Evolutionary conservation across 2,113 vertebrate species (phyloP).

Genomic region (Ploceus nigricollis): DNA sequence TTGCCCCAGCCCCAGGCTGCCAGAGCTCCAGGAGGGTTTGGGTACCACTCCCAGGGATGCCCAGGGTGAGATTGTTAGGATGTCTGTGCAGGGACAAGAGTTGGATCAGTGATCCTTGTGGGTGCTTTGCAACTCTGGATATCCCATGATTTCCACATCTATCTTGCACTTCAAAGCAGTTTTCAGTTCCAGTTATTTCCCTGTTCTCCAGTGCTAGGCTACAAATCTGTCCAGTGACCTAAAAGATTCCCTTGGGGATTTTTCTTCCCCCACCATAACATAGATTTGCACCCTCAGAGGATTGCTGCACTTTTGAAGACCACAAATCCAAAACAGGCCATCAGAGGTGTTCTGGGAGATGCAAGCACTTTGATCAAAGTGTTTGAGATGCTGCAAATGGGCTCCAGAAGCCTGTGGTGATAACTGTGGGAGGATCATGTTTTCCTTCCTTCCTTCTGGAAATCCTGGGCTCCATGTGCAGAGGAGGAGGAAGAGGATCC

Average conservation of each 20-base stretch:
- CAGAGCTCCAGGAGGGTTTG: background rate
- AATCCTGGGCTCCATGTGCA: background rate
- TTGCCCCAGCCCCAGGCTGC: background rate
- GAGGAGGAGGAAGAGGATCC: background rate
- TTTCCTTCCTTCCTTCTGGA: background rate
- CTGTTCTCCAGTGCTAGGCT: background rate
- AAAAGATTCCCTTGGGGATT: background rate
- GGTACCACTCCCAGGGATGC: rapidly evolving
- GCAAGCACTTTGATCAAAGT: background rate
- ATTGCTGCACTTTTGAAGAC: background rate
- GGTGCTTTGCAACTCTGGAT: background rate
- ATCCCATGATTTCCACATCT: background rate
- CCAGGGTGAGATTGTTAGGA: background rate
- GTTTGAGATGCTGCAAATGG: background rate
- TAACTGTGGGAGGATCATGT: background rate
- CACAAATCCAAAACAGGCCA: background rate
- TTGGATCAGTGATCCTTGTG: background rate
- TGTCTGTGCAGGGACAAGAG: background rate
- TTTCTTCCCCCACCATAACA: rapidly evolving
- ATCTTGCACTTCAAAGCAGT: background rate
- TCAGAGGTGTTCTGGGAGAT: background rate
- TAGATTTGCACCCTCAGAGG: background rate
- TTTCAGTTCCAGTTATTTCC: background rate
- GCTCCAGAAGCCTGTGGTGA: background rate
- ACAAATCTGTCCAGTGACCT: background rate